Evolutionary conservation across 2,888 invertebrate species (phyloP).

Genomic region (Cetonia aurata): DNA sequence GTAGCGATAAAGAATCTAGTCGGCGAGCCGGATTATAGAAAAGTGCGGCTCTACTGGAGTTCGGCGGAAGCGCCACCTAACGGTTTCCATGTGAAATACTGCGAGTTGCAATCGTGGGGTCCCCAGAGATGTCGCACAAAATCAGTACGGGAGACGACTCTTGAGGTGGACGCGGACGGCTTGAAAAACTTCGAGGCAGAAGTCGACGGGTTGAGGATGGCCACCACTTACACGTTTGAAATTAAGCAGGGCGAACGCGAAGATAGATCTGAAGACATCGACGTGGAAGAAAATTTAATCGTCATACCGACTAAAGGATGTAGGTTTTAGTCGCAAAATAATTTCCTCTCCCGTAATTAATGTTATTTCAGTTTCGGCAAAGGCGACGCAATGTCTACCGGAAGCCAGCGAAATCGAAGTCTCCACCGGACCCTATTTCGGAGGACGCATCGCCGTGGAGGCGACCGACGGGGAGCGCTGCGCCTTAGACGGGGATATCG

Average conservation of each 20-base stretch:
- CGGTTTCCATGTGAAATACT: constrained; percentile 80
- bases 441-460: constrained; percentile 82
- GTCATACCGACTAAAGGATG: constrained; percentile 87
- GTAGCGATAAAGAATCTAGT: constrained; percentile 74
- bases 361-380: constrained; percentile 78
- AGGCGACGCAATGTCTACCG: constrained; percentile 83
- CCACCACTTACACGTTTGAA: constrained; percentile 85
- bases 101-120: constrained; percentile 85
- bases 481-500: constrained; percentile 80
- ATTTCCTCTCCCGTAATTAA: not conserved
- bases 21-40: constrained; percentile 77
- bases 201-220: constrained; percentile 81
- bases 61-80: constrained; percentile 69
- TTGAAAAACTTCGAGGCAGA: constrained; percentile 71
- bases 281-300: constrained; percentile 75
- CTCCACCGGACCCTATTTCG: constrained; percentile 85
- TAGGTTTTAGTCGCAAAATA: constrained; percentile 68
- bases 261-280: constrained; percentile 68
- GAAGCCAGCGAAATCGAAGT: constrained; percentile 87
- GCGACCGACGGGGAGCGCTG: constrained; percentile 80
- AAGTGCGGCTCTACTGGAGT: constrained; percentile 76
- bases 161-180: constrained; percentile 53
- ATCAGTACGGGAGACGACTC: constrained; percentile 57
- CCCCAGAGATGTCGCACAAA: constrained; percentile 79
- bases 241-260: constrained; percentile 73